These are phyloP conservation scores for Chrysochloris asiatica DNA, from an alignment of 2,113 vertebrate genomes.

Conservation along the genomic window DNA sequence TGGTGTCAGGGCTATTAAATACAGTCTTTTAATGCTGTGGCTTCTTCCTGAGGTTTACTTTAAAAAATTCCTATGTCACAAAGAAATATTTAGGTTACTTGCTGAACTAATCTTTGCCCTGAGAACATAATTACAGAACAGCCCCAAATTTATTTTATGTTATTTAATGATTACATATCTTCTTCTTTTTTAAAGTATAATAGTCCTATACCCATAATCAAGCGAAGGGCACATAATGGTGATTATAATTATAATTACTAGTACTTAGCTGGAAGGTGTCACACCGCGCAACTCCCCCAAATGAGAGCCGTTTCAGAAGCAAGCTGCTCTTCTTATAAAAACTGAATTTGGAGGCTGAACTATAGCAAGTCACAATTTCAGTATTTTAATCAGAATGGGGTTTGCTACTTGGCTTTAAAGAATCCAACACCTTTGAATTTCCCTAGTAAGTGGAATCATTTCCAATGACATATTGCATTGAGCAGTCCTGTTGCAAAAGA, in stretches of 20 bases:
- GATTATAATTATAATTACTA: neutral
- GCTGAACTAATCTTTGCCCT: neutral
- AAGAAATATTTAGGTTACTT: conserved; percentile 32
- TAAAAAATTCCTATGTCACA: neutral
- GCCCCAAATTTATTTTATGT: neutral
- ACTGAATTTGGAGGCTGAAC: neutral
- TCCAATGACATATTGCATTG: neutral
- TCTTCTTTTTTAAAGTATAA: neutral
- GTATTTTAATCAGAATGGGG: neutral
- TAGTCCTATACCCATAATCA: neutral
- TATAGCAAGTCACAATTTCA: neutral
- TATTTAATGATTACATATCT: neutral
- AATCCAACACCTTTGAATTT: neutral
- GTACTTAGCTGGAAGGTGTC: neutral
- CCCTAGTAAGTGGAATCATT: neutral
- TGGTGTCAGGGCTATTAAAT: neutral
- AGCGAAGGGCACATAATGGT: neutral
- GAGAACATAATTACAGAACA: neutral
- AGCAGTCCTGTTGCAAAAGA: too few relatives aligned
- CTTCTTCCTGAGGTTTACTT: conserved; percentile 35
- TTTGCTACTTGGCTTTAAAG: neutral
- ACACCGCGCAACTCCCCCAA: rapidly evolving
- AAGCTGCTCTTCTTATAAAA: neutral
- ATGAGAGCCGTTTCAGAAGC: neutral
- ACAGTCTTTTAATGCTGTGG: conserved; percentile 17